A percentile compares a stretch with the other conserved stretches of the same genome.
phyloP scores from a whole-genome alignment of 2,888 invertebrate genomes.

The Drosophila monieri region DNA sequence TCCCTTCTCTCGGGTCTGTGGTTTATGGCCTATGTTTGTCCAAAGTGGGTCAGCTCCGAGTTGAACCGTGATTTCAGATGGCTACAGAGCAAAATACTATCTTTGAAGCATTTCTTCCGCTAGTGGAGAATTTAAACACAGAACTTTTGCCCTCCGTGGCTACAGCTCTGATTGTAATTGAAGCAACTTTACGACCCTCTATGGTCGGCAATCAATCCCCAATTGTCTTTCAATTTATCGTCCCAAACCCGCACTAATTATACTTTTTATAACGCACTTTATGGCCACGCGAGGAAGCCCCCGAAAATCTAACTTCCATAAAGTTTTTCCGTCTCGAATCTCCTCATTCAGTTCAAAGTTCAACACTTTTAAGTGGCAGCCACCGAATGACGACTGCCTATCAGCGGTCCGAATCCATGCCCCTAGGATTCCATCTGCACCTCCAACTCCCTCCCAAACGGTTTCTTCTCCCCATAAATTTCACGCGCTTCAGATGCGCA shows the following conservation, averaged over 20 bases:
- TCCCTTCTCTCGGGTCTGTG: conserved; percentile 45
- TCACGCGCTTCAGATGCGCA: conserved; percentile 72
- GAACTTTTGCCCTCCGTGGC: conserved; percentile 4
- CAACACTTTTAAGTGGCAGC: conserved; percentile 65
- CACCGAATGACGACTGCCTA: conserved; percentile 63
- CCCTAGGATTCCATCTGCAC: conserved; percentile 8
- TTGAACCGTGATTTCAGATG: conserved; percentile 11
- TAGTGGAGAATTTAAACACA: not conserved
- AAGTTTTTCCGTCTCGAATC: conserved; percentile 37
- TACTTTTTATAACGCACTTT: conserved; percentile 51
- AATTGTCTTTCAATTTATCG: conserved; percentile 44
- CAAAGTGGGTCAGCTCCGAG: conserved; percentile 67
- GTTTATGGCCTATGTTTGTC: conserved; percentile 52
- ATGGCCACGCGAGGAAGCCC: conserved; percentile 38
- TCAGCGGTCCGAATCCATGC: conserved; percentile 40
- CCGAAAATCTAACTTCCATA: conserved; percentile 47
- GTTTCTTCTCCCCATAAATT: conserved; percentile 60
- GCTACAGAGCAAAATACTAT: no score
- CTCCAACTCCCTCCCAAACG: conserved; percentile 4
- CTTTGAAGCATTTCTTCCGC: not conserved
- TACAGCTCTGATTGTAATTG: conserved; percentile 32
- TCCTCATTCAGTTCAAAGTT: conserved; percentile 71
- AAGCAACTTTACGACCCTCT: conserved; percentile 35
- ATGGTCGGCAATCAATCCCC: conserved; percentile 39
- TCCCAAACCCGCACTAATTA: conserved; percentile 53